A percentile compares a stretch with the other conserved stretches of the same genome.
Evolutionary conservation across 1,140 invertebrate species (phyloP).

Genomic region (Sycophila sp.): DNA sequence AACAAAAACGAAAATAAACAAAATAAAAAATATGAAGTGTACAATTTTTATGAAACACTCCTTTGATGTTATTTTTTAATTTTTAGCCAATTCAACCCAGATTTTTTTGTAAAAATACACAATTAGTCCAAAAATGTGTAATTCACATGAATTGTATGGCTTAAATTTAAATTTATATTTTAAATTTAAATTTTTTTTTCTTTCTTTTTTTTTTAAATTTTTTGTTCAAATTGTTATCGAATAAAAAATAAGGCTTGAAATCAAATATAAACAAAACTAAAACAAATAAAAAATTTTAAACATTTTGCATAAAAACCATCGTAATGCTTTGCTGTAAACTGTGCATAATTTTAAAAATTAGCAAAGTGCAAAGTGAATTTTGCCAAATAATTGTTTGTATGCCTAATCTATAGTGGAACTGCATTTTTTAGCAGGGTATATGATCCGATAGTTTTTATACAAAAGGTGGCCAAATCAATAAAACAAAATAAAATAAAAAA

Average conservation of each 20-base stretch:
- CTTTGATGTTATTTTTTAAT: too few relatives aligned
- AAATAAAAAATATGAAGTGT: too few relatives aligned
- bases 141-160: too few relatives aligned
- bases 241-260: conserved; percentile 43
- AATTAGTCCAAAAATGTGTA: too few relatives aligned
- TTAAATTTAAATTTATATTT: too few relatives aligned
- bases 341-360: neutral
- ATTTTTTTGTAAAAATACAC: too few relatives aligned
- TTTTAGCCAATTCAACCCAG: too few relatives aligned
- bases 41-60: too few relatives aligned
- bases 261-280: conserved; percentile 28
- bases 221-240: conserved; percentile 42
- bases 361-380: neutral
- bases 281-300: conserved; percentile 22
- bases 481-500: conserved; percentile 32
- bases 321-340: neutral
- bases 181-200: conserved; percentile 23
- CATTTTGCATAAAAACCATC: conserved; percentile 32
- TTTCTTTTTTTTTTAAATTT: conserved; percentile 44
- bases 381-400: conserved; percentile 5
- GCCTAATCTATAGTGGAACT: neutral
- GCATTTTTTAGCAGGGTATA: neutral
- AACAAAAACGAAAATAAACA: too few relatives aligned
- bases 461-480: conserved; percentile 19
- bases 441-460: conserved; percentile 9